A percentile compares a stretch with the other conserved stretches of the same genome.
Evolutionary conservation across 2,113 vertebrate genomes (phyloP).

Genomic region (Garra rufa): DNA sequence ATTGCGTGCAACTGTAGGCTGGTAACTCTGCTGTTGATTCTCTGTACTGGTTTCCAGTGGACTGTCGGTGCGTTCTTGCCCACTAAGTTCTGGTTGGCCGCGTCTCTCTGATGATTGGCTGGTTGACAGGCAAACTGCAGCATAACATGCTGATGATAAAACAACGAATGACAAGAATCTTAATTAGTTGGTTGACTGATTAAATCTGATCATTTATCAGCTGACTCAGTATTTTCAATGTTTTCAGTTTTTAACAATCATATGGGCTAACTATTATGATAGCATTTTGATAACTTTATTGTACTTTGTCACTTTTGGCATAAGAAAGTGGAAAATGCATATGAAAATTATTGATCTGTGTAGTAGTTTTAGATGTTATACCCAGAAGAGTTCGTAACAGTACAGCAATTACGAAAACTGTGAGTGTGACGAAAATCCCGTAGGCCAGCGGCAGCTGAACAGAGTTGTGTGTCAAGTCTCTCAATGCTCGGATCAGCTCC

Average conservation of each 20-base stretch:
- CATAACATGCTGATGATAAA: constrained; percentile 22
- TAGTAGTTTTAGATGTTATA: neutral
- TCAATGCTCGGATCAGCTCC: constrained; percentile 78
- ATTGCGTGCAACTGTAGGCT: neutral
- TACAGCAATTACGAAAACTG: constrained; percentile 8
- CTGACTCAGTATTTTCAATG: neutral
- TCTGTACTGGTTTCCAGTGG: neutral
- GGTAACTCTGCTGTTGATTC: neutral
- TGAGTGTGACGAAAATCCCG: neutral
- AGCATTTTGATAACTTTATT: neutral
- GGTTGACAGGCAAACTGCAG: neutral
- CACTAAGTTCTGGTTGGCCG: neutral
- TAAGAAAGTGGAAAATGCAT: neutral
- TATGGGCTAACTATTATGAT: too few relatives aligned
- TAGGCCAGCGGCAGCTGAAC: constrained; percentile 82
- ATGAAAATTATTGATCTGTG: too few relatives aligned
- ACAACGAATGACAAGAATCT: too few relatives aligned
- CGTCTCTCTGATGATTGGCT: neutral
- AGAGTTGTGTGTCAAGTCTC: constrained; percentile 66
- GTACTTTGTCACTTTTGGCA: neutral
- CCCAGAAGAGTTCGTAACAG: constrained; percentile 1
- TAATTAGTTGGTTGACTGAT: neutral
- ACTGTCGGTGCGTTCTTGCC: neutral
- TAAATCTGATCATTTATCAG: neutral
- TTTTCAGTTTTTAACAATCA: too few relatives aligned